phyloP scores from a whole-genome alignment of 2,797 vertebrate genomes.

The Glossophaga mutica region DNA sequence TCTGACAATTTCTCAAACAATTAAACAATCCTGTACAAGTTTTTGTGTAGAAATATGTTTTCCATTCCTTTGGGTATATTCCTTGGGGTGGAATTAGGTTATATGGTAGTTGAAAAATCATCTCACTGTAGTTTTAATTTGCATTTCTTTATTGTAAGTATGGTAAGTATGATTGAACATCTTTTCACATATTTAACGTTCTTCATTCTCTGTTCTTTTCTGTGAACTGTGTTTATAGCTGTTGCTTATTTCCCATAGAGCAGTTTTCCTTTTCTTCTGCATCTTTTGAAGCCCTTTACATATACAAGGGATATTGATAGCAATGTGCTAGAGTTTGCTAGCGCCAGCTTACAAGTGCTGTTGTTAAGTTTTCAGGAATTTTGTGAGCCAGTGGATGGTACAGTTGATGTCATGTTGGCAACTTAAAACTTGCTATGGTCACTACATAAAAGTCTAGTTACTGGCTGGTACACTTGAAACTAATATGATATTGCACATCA shows the following conservation, averaged over 20 bases:
- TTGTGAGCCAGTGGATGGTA: neutral
- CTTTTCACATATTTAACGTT: neutral
- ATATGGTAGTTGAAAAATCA: neutral
- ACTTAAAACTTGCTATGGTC: neutral
- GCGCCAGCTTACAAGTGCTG: neutral
- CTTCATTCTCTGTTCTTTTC: neutral
- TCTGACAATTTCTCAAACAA: too few relatives aligned
- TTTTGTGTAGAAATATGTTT: neutral
- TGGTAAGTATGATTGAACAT: neutral
- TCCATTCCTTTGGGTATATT: neutral
- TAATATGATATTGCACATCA: neutral
- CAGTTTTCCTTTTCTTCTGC: neutral
- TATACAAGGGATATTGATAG: neutral
- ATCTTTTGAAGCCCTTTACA: neutral
- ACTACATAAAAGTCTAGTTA: neutral
- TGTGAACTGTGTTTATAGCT: neutral
- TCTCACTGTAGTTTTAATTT: neutral
- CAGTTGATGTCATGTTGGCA: neutral
- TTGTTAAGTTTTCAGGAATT: neutral
- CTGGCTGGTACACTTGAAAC: neutral
- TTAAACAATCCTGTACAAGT: neutral
- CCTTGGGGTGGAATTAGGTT: neutral
- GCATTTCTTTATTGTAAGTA: neutral
- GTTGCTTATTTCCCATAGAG: neutral
- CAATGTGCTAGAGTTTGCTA: neutral